Evolutionary conservation across 2,888 invertebrate genomes (phyloP).

Genomic region (Neria commutata): DNA sequence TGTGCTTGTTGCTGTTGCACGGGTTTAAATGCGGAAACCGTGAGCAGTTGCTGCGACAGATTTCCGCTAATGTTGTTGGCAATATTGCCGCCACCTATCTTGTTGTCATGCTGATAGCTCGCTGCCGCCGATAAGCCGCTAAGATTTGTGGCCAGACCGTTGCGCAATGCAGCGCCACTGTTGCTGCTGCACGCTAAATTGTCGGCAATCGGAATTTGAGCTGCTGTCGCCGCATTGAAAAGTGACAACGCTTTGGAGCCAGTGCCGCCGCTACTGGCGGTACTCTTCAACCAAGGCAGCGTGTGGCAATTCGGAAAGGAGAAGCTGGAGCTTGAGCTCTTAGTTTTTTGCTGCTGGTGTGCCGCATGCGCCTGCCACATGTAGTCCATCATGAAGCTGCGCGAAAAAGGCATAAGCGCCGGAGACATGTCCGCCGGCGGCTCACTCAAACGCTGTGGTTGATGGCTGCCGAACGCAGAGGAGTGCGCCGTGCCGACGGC

Average conservation of each 20-base stretch:
- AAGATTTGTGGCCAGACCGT: neutral
- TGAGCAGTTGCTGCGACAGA: too few species aligned
- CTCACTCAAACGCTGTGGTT: conserved; percentile 32
- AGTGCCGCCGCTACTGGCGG: conserved; percentile 22
- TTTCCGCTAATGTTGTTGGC: neutral
- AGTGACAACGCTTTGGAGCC: conserved; percentile 18
- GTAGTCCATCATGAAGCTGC: conserved; percentile 77
- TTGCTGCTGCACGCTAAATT: conserved; percentile 19
- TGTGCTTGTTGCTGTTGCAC: conserved; percentile 32
- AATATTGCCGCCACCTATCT: neutral
- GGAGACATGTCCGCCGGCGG: conserved; percentile 51
- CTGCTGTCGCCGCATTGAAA: conserved; percentile 35
- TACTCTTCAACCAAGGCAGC: conserved; percentile 73
- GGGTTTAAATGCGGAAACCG: conserved; percentile 50
- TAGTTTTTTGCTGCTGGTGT: conserved; percentile 31
- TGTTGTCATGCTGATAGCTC: neutral
- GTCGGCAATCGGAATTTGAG: conserved; percentile 26
- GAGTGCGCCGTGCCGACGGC: conserved; percentile 34
- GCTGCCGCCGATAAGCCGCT: conserved; percentile 18
- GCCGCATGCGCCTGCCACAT: conserved; percentile 73
- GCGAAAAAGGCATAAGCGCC: conserved; percentile 67
- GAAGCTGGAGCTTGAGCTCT: conserved; percentile 54
- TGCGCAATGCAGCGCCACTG: neutral
- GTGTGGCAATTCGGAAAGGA: conserved; percentile 72
- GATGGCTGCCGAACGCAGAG: too few species aligned